Conservation (phyloP, 2,113 vertebrate species). For the Oostethus manadensis region DNA sequence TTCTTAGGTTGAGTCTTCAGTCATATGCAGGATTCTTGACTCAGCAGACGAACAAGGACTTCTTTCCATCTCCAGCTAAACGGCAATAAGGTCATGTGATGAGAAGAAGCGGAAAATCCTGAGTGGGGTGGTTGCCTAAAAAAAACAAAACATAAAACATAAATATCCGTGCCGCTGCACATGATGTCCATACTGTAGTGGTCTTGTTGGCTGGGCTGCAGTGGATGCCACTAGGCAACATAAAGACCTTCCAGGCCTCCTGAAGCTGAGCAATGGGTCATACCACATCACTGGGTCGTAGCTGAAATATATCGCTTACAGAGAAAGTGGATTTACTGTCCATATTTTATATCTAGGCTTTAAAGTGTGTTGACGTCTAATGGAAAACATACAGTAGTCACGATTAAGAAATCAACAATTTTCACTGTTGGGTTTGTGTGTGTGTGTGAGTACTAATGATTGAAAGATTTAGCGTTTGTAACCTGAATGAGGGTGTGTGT, state of each 20-base stretch:
- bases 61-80: slow-evolving; percentile 86
- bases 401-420: slow-evolving; percentile 14
- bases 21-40: slow-evolving; percentile 96
- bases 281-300: slow-evolving; percentile 9
- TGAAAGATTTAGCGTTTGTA: slow-evolving; percentile 35
- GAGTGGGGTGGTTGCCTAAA: neutral
- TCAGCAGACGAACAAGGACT: slow-evolving; percentile 93
- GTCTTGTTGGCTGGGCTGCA: slow-evolving; percentile 22
- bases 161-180: slow-evolving; percentile 27
- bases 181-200: slow-evolving; percentile 15
- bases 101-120: slow-evolving; percentile 7
- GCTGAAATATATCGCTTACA: slow-evolving; percentile 11
- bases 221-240: slow-evolving; percentile 17
- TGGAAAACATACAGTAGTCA: slow-evolving; percentile 18
- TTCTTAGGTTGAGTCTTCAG: slow-evolving; percentile 89
- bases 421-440: neutral
- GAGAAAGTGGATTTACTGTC: slow-evolving; percentile 11
- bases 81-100: slow-evolving; percentile 3
- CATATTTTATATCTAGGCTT: slow-evolving; percentile 37
- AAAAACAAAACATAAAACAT: neutral
- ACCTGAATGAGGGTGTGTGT: slow-evolving; percentile 39
- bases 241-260: neutral
- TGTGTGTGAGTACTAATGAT: slow-evolving; percentile 14
- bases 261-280: slow-evolving; percentile 3
- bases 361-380: slow-evolving; percentile 29